Base-by-base conservation (phyloP, 2,888 invertebrate species). In the Monochamus alternatus region DNA sequence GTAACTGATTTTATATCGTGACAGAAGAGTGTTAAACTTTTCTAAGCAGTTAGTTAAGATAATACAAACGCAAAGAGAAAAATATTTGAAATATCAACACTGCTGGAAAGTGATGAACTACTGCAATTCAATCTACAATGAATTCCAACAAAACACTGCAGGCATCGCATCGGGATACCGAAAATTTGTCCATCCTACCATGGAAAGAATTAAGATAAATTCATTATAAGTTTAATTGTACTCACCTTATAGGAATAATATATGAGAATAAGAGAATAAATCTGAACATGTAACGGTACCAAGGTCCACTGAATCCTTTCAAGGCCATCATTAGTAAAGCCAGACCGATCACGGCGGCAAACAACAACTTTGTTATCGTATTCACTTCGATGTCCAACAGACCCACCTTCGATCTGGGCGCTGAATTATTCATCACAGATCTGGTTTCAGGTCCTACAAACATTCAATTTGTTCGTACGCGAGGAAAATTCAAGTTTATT, bases 391-490 rank as follows among this genome's bases (percentile, higher is more conserved):
- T 91, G 89, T 99, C 99, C 12, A 99, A 90, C 7, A 98, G 91
- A 7, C 99, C 99, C 74, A 98, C 95, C 92, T 99, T 99, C 38
- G 97, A 98, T 74, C 98, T 93, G 0, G 99, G 98, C 64, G 95
- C 93, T 0, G 98, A 97, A 87, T 99, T 99, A 90, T 99, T 99
- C 99, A 99, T 99, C 10, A 98, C 97, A 82, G 97, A 97, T 81
- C 99, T 92, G 0, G 99, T 99, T 90, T 99, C 99, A 67, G 94
- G 93, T 22, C 99, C 98, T 89, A 89, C 68, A 81, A 71, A 38
- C 4, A 38, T 38, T 5, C 38, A 7, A 5, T 38, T 38, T 38
- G 7, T 38, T 38, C 38, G 7, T 7, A 38, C 4, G 4, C 38
- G 2, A 4, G 38, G 5, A 7, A 38, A 38, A 5, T 38, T 7